A percentile compares a stretch with the other conserved stretches of the same genome.
Conservation (phyloP, 2,888 invertebrate genomes). For the Dynastes maya region DNA sequence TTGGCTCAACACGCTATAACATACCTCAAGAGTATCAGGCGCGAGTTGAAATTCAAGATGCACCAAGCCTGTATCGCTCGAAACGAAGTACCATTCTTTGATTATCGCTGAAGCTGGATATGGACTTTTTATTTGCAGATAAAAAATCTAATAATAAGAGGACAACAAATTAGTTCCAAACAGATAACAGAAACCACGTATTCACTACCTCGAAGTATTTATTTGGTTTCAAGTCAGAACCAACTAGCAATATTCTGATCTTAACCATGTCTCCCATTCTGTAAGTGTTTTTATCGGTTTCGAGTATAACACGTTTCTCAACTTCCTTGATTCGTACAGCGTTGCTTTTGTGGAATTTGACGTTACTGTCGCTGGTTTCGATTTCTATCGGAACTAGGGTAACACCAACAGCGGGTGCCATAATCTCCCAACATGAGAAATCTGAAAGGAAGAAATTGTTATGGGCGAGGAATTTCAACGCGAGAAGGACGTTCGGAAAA, state of each 20-base stretch:
- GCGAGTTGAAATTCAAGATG: conserved; percentile 70
- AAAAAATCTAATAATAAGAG: conserved; percentile 5
- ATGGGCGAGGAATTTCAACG: too few relatives aligned
- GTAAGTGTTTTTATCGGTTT: conserved; percentile 74
- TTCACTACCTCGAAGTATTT: conserved; percentile 56
- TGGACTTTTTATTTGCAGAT: conserved; percentile 57
- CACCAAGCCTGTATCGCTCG: conserved; percentile 76
- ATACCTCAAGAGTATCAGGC: conserved; percentile 65
- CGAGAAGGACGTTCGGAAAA: too few relatives aligned
- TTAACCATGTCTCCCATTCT: conserved; percentile 74
- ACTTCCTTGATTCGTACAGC: neutral
- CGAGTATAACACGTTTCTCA: conserved; percentile 60
- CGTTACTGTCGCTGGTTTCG: conserved; percentile 7
- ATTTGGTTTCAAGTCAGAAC: conserved; percentile 71
- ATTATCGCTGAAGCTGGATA: conserved; percentile 78
- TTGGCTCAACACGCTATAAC: too few relatives aligned
- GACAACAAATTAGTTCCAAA: neutral
- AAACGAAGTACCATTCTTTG: conserved; percentile 77
- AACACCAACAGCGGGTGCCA: neutral
- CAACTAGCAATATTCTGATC: conserved; percentile 72
- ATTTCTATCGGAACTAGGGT: neutral
- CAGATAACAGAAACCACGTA: neutral
- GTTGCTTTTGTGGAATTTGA: neutral
- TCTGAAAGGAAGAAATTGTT: conserved; percentile 2
- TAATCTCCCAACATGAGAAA: conserved; percentile 38